Percentiles rank a stretch among this genome's conserved stretches.
Evolutionary conservation across 2,888 invertebrate genomes (phyloP).

Genomic region (Nysson spinosus): DNA sequence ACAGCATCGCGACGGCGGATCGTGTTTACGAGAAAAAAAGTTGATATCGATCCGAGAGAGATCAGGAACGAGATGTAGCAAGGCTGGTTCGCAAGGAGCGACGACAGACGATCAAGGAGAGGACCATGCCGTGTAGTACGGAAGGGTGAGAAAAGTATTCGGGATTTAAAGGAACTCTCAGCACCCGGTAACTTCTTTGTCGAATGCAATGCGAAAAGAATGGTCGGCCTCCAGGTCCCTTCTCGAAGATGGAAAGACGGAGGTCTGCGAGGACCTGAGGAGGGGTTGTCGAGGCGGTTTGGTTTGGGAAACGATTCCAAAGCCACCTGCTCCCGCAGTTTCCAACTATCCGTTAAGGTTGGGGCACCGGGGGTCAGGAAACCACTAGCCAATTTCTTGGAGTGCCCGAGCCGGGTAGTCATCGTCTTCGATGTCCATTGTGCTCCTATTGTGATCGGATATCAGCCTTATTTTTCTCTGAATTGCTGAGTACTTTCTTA

Average conservation of each 20-base stretch:
- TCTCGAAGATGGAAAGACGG: conserved; percentile 30
- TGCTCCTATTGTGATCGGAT: conserved; percentile 70
- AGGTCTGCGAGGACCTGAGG: conserved; percentile 37
- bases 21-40: conserved; percentile 52
- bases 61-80: conserved; percentile 13
- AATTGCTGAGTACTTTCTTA: conserved; percentile 56
- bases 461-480: conserved; percentile 67
- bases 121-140: conserved; percentile 11
- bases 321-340: conserved; percentile 67
- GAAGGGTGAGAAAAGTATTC: conserved; percentile 53
- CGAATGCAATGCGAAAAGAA: conserved; percentile 59
- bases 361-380: conserved; percentile 67
- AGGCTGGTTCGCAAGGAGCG: conserved; percentile 15
- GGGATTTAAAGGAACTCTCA: conserved; percentile 57
- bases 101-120: conserved; percentile 42
- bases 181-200: conserved; percentile 54
- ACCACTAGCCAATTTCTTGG: conserved; percentile 75
- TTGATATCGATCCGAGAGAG: conserved; percentile 28
- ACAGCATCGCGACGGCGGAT: conserved; percentile 28
- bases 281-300: conserved; percentile 49
- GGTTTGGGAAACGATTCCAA: conserved; percentile 53
- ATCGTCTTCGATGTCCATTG: conserved; percentile 63
- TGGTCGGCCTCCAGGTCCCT: conserved; percentile 35
- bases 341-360: conserved; percentile 69
- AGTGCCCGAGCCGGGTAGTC: conserved; percentile 66